Percentiles rank a stretch among this genome's conserved stretches.
phyloP scores from a whole-genome alignment of 53 echinoderm and acorn worm genomes.

The Hippasteria phrygiana region DNA sequence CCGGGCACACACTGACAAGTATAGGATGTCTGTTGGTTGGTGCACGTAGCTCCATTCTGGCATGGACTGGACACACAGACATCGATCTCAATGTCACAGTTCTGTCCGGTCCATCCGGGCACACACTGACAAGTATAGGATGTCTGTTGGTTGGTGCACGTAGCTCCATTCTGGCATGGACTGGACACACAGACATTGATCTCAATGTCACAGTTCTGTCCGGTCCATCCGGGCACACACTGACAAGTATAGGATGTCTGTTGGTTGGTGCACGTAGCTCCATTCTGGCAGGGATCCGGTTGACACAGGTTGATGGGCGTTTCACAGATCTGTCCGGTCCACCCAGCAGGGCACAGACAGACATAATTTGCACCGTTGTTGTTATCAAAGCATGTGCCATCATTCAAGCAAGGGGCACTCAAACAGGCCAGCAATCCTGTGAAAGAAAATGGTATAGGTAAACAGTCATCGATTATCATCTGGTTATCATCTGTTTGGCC shows the following conservation, averaged over 20 bases:
- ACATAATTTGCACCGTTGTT: background rate
- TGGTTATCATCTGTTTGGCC: too few relatives aligned
- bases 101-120: background rate
- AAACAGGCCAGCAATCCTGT: constrained; percentile 69
- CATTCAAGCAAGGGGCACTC: constrained; percentile 74
- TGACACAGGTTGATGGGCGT: constrained; percentile 22
- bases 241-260: constrained; percentile 50
- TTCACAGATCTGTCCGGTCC: constrained; percentile 67
- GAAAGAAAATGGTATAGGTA: background rate
- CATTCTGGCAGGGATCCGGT: constrained; percentile 71
- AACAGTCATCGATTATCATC: background rate
- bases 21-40: background rate
- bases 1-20: constrained; percentile 67
- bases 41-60: constrained; percentile 65
- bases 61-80: constrained; percentile 73
- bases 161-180: constrained; percentile 53
- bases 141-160: background rate
- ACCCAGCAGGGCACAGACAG: constrained; percentile 41
- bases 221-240: constrained; percentile 50
- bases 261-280: constrained; percentile 63
- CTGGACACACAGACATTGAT: constrained; percentile 7
- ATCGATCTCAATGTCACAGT: constrained; percentile 5
- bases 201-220: constrained; percentile 37
- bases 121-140: constrained; percentile 41
- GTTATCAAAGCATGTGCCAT: constrained; percentile 67